Evolutionary conservation across 2,113 vertebrate genomes (phyloP).

Genomic region (Jacana jacana): DNA sequence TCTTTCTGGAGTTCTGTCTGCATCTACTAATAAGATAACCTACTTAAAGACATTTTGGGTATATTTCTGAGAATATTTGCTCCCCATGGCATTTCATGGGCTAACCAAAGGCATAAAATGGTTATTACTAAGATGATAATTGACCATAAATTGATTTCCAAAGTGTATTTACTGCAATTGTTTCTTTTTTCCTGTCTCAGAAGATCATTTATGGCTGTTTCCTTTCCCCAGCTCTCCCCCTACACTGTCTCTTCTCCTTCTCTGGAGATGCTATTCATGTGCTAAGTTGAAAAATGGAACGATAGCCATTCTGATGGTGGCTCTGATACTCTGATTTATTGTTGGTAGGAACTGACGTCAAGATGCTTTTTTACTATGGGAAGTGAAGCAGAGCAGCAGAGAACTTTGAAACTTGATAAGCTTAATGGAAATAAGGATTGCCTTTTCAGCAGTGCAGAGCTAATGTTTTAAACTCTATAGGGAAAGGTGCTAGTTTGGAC

Average conservation of each 20-base stretch:
- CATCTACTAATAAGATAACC: neutral
- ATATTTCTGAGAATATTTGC: conserved; percentile 28
- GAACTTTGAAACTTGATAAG: neutral
- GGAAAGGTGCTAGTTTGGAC: neutral
- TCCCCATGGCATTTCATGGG: neutral
- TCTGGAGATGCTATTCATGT: neutral
- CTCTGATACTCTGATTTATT: neutral
- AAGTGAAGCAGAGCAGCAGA: neutral
- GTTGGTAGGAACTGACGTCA: neutral
- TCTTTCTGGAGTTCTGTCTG: conserved; percentile 1
- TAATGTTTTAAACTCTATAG: neutral
- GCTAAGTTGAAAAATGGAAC: neutral
- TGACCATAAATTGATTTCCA: conserved; percentile 47
- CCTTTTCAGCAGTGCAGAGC: neutral
- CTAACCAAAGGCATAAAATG: neutral
- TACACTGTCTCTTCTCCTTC: neutral
- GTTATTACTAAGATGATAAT: neutral
- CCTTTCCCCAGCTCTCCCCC: neutral
- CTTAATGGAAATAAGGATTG: neutral
- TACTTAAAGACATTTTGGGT: neutral
- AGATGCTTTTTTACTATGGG: neutral
- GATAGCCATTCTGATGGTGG: neutral
- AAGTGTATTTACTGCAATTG: conserved; percentile 32
- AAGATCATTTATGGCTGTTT: neutral
- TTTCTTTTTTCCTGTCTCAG: neutral